Conservation (phyloP, 2,797 vertebrate species). For the Tauraco hartlaubi region DNA sequence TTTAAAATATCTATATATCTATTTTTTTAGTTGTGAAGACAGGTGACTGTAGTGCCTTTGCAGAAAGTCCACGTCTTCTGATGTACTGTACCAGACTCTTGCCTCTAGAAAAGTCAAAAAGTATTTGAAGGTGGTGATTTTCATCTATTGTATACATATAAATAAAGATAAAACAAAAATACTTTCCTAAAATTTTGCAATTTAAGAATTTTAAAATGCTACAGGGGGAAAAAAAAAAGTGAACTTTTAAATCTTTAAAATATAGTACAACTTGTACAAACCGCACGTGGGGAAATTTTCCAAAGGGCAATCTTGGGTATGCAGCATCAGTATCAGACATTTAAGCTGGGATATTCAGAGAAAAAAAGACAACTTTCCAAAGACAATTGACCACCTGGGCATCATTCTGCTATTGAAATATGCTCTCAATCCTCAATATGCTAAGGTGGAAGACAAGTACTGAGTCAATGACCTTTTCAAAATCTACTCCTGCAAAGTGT, state of each 20-base stretch:
- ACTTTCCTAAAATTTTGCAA: neutral
- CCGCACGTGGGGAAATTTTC: neutral
- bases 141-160: neutral
- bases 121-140: neutral
- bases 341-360: neutral
- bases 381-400: neutral
- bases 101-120: neutral
- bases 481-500: neutral
- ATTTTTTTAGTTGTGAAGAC: neutral
- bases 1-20: neutral
- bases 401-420: neutral
- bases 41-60: neutral
- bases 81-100: neutral
- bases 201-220: neutral
- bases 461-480: neutral
- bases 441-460: neutral
- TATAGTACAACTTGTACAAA: neutral
- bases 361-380: neutral
- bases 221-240: rapidly evolving
- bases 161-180: neutral
- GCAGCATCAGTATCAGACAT: neutral
- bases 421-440: neutral
- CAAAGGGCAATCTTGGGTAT: neutral
- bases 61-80: neutral
- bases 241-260: neutral